phyloP scores from a whole-genome alignment of 2,888 invertebrate species.

The Cetonia aurata region DNA sequence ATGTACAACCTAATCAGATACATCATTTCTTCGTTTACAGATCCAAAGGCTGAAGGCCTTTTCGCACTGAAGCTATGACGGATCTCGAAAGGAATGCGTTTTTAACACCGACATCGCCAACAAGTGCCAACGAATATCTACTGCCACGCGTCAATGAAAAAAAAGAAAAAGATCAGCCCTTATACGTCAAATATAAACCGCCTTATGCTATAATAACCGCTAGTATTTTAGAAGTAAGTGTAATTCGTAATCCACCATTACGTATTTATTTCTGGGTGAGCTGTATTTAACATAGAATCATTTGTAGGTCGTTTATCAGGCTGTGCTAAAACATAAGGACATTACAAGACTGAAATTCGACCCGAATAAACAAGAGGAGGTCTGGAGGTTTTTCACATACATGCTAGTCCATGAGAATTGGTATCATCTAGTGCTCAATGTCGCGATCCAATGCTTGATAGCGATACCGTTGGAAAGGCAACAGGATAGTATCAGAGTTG shows the following conservation, averaged over 20 bases:
- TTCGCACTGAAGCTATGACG: conserved; percentile 36
- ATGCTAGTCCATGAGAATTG: conserved; percentile 83
- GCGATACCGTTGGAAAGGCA: conserved; percentile 73
- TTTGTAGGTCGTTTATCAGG: conserved; percentile 43
- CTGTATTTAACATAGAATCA: background rate
- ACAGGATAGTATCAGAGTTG: conserved; percentile 81
- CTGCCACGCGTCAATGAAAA: conserved; percentile 51
- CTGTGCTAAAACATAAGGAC: conserved; percentile 34
- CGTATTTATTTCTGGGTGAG: background rate
- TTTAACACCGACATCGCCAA: conserved; percentile 54
- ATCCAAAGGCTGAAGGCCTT: conserved; percentile 31
- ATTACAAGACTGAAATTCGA: conserved; percentile 69
- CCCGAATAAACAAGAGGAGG: conserved; percentile 74
- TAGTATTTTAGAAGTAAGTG: conserved; percentile 56
- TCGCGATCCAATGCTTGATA: conserved; percentile 74
- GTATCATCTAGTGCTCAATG: conserved; percentile 83
- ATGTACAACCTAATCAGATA: background rate
- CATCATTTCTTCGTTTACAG: conserved; percentile 30
- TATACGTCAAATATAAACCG: conserved; percentile 54
- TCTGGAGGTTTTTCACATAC: conserved; percentile 86
- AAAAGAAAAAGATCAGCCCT: conserved; percentile 48
- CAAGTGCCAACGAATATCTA: conserved; percentile 57
- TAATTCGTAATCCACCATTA: background rate
- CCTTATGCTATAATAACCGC: conserved; percentile 60
- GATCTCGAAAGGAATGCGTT: conserved; percentile 45